Base-by-base conservation (phyloP, 2,888 invertebrate species). In the Patella ulyssiponensis region DNA sequence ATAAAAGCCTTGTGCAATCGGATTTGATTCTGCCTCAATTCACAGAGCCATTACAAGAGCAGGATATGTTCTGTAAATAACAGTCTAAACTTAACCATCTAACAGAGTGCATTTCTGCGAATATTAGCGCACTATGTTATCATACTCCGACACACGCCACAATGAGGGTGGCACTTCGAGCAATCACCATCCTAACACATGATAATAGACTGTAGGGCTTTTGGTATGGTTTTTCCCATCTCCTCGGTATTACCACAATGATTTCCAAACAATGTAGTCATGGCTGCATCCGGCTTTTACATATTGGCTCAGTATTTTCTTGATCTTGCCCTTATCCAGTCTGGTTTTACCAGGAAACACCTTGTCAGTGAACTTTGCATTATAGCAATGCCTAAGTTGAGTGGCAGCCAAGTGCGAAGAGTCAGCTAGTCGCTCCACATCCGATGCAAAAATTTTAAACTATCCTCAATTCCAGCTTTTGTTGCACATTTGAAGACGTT, bases 381-480 rank as follows among this genome's bases (percentile, higher is more conserved):
- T 72, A 23, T 44, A 44, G 51, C 17, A 72, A 5, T 72, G 51
- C 3, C 44, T 17, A 56, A 77, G 71, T 56, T 76, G 70, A 33
- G 58, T 23, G 54, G 70, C 54, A n/a, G 73, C 73, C 53, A 17
- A 11, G 74, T 51, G 70, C 73, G 69, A 17, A 11, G 74, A 51
- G 70, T 77, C 64, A 9, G 64, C 70, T 9, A 75, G 64, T 54
- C 64, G 56, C n/a, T 58, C 9, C 58, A 58, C 58, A 58, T 58
- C 7, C 17, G 78, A 75, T 78, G 11, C 11, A 75, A 53, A n/a
- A n/a, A n/a, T n/a, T n/a, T n/a, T n/a, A n/a, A 33, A 27, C 69
- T 27, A n/a, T 56, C 52, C 14, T 54, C 71, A 33, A 74, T 69
- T 9, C 69, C 76, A 74, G 77, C 77, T 56, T 71, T 75, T 71